Base-by-base conservation (phyloP, 1,140 invertebrate species). In the Cataglyphis hispanica region DNA sequence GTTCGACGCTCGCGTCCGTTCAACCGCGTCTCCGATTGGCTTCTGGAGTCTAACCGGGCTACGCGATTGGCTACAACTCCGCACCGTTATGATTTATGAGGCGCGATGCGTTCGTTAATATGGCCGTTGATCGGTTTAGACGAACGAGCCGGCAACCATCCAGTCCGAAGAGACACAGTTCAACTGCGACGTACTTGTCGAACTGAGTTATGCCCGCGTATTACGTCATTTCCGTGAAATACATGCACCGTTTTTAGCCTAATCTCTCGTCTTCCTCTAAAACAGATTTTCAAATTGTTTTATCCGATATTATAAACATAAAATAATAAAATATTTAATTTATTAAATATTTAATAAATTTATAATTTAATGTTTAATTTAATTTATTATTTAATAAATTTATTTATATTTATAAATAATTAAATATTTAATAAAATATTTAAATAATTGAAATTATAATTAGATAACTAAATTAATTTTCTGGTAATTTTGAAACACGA, bases 51-150 rank as follows among this genome's bases (percentile, higher is more conserved):
- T 90, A 91, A 89, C 84, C 87, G 86, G 78, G 46, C 86, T 19
- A 70, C 84, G 61, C 90, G 88, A 92, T 92, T 92, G 93, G 91
- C 90, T 89, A 90, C 90, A 90, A 87, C 91, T 85, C 90, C 84
- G 90, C 88, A 34, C 50, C 67, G 27, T 40, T 88, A 92, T 94
- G 93, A 94, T 94, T 93, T 94, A 94, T 92, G 92, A 94, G 91
- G 88, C 86, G 25, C 69, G 75, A 87, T 89, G 78, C 90, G 90
- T 91, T 92, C 91, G 92, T 91, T 93, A 91, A 94, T 92, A 92
- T 87, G 88, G 70, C 85, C 70, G 81, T 78, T 89, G 89, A 91
- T 92, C 86, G 87, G 86, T 90, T 85, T 78, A 83, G 81, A 81
- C 88, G 89, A 89, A 63, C 83, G 66, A 74, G 67, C 74, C 81